These are phyloP conservation scores for Danionella cerebrum DNA, from an alignment of 2,113 vertebrate species.

Conservation along the genomic window DNA sequence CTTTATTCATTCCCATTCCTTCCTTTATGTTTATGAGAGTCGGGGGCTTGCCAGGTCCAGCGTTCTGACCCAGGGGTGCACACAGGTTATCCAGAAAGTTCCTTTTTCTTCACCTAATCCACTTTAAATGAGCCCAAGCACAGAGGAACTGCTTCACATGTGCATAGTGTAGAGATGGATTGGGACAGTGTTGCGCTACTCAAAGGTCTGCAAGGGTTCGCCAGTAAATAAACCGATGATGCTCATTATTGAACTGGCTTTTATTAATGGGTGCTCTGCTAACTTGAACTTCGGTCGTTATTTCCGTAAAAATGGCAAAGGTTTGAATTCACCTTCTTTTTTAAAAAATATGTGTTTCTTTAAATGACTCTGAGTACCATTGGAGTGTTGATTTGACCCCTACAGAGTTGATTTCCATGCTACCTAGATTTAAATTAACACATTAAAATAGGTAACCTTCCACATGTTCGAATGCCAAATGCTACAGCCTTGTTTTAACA, in stretches of 20 bases:
- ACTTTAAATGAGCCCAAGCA: conserved; percentile 50
- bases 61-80: conserved; percentile 52
- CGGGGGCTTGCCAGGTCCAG: conserved; percentile 49
- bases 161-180: conserved; percentile 27
- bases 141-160: conserved; percentile 28
- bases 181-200: conserved; percentile 4
- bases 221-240: neutral
- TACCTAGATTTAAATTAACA: too few relatives aligned
- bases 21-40: conserved; percentile 71
- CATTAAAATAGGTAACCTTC: too few relatives aligned
- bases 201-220: neutral
- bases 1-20: conserved; percentile 67
- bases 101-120: conserved; percentile 58
- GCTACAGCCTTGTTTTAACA: too few relatives aligned
- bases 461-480: too few relatives aligned
- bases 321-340: too few relatives aligned
- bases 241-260: neutral
- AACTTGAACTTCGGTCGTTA: neutral
- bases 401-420: too few relatives aligned
- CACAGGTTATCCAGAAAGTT: conserved; percentile 54
- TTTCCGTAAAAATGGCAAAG: neutral
- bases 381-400: too few relatives aligned
- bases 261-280: neutral
- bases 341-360: too few relatives aligned
- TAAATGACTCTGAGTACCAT: too few relatives aligned